Percentiles rank a stretch among this genome's conserved stretches.
phyloP scores from a whole-genome alignment of 2,888 invertebrate species.

The Coelinius sp. region DNA sequence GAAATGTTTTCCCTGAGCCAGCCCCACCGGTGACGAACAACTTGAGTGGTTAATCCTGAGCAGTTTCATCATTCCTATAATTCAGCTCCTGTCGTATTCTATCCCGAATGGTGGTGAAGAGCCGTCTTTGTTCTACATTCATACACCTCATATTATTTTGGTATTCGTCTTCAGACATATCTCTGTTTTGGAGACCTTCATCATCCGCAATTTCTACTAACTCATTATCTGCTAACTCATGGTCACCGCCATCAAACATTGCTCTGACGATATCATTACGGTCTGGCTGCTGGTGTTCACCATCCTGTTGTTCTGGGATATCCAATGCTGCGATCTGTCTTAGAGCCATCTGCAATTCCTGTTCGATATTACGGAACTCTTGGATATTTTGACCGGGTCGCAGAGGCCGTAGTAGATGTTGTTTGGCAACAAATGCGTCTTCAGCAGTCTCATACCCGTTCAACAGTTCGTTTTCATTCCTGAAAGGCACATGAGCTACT shows the following conservation, averaged over 20 bases:
- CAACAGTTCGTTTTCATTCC: conserved; percentile 20
- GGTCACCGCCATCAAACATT: conserved; percentile 20
- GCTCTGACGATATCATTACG: conserved; percentile 12
- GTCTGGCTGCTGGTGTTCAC: conserved; percentile 17
- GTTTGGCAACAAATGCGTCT: conserved; percentile 10
- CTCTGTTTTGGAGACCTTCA: conserved; percentile 3
- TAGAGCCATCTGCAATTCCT: conserved; percentile 51
- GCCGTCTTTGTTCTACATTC: conserved; percentile 40
- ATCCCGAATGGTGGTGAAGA: conserved; percentile 34
- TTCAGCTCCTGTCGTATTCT: conserved; percentile 33
- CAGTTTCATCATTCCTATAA: neutral
- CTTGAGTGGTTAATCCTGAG: conserved; percentile 36
- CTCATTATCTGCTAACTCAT: neutral
- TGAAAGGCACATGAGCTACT: conserved; percentile 14
- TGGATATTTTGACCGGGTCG: conserved; percentile 31
- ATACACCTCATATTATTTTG: conserved; percentile 24
- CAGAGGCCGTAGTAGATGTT: neutral
- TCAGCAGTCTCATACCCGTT: conserved; percentile 11
- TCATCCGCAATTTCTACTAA: neutral
- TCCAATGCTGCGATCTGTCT: conserved; percentile 43
- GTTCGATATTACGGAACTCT: conserved; percentile 49
- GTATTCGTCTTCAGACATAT: conserved; percentile 41
- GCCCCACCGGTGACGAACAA: conserved; percentile 56
- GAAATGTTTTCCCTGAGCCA: conserved; percentile 47
- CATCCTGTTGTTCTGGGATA: conserved; percentile 34